Evolutionary conservation across 2,113 vertebrate genomes (phyloP).

Genomic region (Triplophysa siluroides): DNA sequence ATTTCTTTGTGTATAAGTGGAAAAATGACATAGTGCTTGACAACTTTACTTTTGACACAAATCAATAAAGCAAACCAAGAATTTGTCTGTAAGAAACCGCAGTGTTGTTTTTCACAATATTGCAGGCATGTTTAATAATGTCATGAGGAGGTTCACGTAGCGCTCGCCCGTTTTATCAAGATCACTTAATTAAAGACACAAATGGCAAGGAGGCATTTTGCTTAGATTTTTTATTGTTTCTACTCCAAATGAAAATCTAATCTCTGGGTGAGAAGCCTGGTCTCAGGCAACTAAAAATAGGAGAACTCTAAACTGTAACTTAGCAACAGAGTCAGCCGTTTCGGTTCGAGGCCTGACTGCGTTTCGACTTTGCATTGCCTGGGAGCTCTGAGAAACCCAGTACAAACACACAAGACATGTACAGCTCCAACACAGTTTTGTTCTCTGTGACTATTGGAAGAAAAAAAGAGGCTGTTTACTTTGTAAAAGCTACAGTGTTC

Average conservation of each 20-base stretch:
- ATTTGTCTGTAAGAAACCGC: not conserved
- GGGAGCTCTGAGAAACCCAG: constrained; percentile 40
- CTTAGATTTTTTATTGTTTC: constrained; percentile 67
- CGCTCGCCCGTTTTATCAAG: constrained; percentile 19
- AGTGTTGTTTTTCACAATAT: not conserved
- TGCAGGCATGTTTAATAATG: not conserved
- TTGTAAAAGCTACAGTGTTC: not conserved
- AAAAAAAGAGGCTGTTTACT: constrained; percentile 14
- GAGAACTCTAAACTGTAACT: constrained; percentile 77
- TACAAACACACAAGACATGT: constrained; percentile 48
- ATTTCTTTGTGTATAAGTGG: not conserved
- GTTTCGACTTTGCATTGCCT: constrained; percentile 56
- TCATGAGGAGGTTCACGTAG: not conserved
- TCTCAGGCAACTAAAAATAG: constrained; percentile 76
- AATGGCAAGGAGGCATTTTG: constrained; percentile 64
- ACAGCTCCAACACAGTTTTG: constrained; percentile 42
- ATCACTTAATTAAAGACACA: constrained; percentile 68
- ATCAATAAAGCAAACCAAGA: not conserved
- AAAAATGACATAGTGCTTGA: too few species aligned
- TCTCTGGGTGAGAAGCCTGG: constrained; percentile 68
- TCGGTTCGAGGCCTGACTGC: constrained; percentile 73
- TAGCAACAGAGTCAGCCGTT: constrained; percentile 78
- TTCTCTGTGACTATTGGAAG: constrained; percentile 32
- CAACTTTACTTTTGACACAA: too few species aligned
- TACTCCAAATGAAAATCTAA: constrained; percentile 75